A percentile compares a stretch with the other conserved stretches of the same genome.
Evolutionary conservation across 2,888 invertebrate genomes (phyloP).

Genomic region (Meiosimyza decipiens): DNA sequence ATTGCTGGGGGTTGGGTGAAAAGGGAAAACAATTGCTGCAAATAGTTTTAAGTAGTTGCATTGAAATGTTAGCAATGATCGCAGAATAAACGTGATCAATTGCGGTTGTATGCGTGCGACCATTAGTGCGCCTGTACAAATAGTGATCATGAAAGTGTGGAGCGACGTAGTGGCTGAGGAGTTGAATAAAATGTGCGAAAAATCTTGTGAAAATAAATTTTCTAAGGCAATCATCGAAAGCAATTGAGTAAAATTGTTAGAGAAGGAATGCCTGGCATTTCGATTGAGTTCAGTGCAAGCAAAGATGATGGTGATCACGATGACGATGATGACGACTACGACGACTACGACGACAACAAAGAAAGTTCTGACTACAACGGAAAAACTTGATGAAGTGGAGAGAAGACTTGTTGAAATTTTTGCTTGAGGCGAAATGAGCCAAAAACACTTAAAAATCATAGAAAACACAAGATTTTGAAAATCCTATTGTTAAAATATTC

Average conservation of each 20-base stretch:
- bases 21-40: constrained; percentile 2
- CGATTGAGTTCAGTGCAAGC: constrained; percentile 17
- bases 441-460: too few species aligned
- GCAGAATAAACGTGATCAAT: constrained; percentile 30
- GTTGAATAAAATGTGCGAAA: constrained; percentile 26
- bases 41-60: constrained; percentile 25
- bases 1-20: too few species aligned
- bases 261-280: constrained; percentile 24
- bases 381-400: constrained; percentile 19
- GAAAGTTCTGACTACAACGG: constrained; percentile 2
- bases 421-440: too few species aligned
- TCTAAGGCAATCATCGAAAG: constrained; percentile 59
- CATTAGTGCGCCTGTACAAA: not conserved
- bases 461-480: too few species aligned
- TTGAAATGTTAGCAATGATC: constrained; percentile 24
- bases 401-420: constrained; percentile 5
- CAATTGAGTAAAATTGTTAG: constrained; percentile 51
- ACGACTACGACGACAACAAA: not conserved
- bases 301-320: not conserved
- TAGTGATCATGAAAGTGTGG: not conserved
- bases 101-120: constrained; percentile 15
- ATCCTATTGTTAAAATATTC: too few species aligned
- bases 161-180: not conserved
- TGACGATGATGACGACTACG: constrained; percentile 3
- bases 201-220: constrained; percentile 59